Evolutionary conservation across 2,888 invertebrate species (phyloP).

Genomic region (Limulus polyphemus): DNA sequence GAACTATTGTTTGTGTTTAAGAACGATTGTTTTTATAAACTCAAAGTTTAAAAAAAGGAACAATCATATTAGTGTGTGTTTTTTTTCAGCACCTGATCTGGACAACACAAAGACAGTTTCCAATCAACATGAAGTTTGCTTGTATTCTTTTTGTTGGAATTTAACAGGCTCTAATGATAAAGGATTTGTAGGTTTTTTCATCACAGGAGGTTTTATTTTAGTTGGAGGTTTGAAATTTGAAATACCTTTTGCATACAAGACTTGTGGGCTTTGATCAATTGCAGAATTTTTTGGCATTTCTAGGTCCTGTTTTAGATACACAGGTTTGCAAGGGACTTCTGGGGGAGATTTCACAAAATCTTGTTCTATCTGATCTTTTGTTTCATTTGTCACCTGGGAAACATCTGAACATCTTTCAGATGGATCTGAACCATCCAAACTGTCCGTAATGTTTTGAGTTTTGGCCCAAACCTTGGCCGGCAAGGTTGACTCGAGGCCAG

Average conservation of each 20-base stretch:
- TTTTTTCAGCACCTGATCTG: too few relatives aligned
- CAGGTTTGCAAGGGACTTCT: constrained; percentile 11
- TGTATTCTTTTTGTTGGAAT: too few relatives aligned
- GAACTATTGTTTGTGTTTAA: too few relatives aligned
- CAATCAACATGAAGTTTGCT: too few relatives aligned
- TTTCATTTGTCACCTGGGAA: neutral
- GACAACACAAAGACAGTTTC: too few relatives aligned
- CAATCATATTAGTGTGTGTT: too few relatives aligned
- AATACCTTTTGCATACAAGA: constrained; percentile 23
- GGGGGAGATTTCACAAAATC: constrained; percentile 15
- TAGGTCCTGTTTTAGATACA: constrained; percentile 7
- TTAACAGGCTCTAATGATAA: constrained; percentile 3
- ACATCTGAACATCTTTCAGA: constrained; percentile 13
- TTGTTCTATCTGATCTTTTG: constrained; percentile 6
- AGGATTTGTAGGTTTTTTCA: constrained; percentile 49
- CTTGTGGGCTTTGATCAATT: constrained; percentile 4
- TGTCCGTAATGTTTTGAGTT: neutral
- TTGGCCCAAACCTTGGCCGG: constrained; percentile 14
- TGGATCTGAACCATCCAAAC: constrained; percentile 10
- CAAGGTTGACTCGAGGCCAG: constrained; percentile 15
- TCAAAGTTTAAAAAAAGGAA: too few relatives aligned
- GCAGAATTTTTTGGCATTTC: constrained; percentile 2
- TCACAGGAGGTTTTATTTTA: constrained; percentile 64
- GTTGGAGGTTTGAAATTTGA: constrained; percentile 35
- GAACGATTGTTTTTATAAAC: too few relatives aligned